Base-by-base conservation (phyloP, 2,888 invertebrate genomes). In the Sepioteuthis lessoniana region DNA sequence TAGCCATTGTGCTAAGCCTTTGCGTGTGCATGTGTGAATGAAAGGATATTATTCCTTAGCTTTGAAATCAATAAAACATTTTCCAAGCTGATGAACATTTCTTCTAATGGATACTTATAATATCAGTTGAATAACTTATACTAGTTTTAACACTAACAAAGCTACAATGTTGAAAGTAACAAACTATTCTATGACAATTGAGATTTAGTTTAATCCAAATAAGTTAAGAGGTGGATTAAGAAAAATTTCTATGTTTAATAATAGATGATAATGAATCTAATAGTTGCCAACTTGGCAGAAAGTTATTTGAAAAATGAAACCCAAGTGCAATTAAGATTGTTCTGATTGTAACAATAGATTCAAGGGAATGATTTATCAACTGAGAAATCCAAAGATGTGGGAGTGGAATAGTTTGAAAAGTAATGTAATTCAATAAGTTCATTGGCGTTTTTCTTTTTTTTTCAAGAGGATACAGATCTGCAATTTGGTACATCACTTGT, bases 401-500 rank as follows among this genome's bases (percentile, higher is more conserved):
- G 47, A 31, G 31, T 8, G 8, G 46, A n/a, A 8, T 0, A 37
- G 91, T 37, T 46, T 35, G 37, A 46, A 37, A n/a, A 37, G n/a
- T 47, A 37, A 95, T 42, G 50, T n/a, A 94, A 93, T 28, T 42
- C 3, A 50, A 76, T 76, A 31, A 76, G 76, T n/a, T 31, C 76
- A 76, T 91, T 93, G 93, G 13, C 8, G n/a, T 42, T 42, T 42
- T 42, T 42, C 4, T 7, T 5, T n/a, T 31, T 16, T 35, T 76
- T 76, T 76, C 76, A n/a, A 91, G 96, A 96, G 96, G 97, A 96
- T 96, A 98, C 95, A 98, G 97, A 96, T 98, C 98, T 21, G 98
- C 98, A 94, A 98, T 98, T 97, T 99, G 98, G 97, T 98, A 98
- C 94, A 98, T 97, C 46, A 98, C 98, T 96, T 98, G 98, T 92